These are phyloP conservation scores for Noturus placidus DNA, from an alignment of 2,113 vertebrate genomes.

Conservation along the genomic window DNA sequence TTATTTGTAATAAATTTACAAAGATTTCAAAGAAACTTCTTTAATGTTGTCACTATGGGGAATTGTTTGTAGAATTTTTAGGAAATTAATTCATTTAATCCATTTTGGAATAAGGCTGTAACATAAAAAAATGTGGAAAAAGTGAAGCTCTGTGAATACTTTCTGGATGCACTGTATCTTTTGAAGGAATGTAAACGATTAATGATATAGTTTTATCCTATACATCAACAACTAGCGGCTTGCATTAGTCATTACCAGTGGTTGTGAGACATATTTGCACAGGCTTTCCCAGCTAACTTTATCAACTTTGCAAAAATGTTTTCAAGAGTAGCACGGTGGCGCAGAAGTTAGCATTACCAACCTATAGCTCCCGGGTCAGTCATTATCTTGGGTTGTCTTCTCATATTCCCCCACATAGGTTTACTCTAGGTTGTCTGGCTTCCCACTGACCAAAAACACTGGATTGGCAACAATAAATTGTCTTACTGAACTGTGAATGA, in stretches of 20 bases:
- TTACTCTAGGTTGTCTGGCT: neutral
- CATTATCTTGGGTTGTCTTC: neutral
- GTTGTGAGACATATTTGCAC: neutral
- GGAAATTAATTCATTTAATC: too few relatives aligned
- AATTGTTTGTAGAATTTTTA: too few relatives aligned
- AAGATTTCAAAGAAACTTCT: too few relatives aligned
- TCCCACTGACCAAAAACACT: neutral
- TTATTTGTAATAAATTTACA: too few relatives aligned
- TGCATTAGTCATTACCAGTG: neutral
- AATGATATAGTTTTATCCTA: neutral
- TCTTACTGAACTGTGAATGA: neutral
- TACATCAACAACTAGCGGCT: neutral
- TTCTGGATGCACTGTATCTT: too few relatives aligned
- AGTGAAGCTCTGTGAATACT: too few relatives aligned
- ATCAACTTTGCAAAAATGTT: neutral
- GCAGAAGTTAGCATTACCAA: neutral
- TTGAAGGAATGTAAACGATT: neutral
- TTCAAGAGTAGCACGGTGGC: neutral
- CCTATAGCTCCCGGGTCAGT: neutral
- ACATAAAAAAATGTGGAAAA: too few relatives aligned
- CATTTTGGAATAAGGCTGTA: too few relatives aligned
- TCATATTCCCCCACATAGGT: neutral
- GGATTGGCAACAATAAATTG: neutral
- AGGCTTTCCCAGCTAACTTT: neutral
- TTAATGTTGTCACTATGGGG: too few relatives aligned